phyloP scores from a whole-genome alignment of 2,113 vertebrate genomes.

The Myiagra hebetior region DNA sequence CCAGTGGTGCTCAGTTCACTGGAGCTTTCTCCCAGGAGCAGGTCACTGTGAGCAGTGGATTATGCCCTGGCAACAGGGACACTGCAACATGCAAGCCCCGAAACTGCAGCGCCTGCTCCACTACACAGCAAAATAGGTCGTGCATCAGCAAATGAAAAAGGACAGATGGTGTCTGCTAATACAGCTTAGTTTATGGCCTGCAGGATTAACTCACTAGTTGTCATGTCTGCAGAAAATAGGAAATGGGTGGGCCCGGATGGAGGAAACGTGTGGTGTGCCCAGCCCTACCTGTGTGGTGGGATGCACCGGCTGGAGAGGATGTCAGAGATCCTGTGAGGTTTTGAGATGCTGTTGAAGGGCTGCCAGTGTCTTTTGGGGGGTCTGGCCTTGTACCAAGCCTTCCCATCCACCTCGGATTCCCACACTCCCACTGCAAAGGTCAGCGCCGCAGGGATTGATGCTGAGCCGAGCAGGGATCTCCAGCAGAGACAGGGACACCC shows the following conservation, averaged over 20 bases:
- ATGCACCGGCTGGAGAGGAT: background rate
- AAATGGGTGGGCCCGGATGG: constrained; percentile 28
- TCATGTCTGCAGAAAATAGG: constrained; percentile 46
- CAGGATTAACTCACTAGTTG: constrained; percentile 50
- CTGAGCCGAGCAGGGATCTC: background rate
- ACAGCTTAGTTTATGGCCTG: constrained; percentile 52
- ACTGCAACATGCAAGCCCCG: background rate
- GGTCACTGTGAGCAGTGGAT: background rate
- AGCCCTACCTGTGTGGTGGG: background rate
- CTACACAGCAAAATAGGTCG: constrained; percentile 48
- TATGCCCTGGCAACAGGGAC: background rate
- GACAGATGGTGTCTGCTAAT: constrained; percentile 69
- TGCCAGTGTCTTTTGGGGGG: background rate
- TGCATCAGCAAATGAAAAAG: constrained; percentile 66
- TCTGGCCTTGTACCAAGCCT: background rate
- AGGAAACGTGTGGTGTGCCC: constrained; percentile 11
- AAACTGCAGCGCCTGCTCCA: constrained; percentile 14
- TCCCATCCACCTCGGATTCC: background rate
- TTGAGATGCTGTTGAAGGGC: background rate
- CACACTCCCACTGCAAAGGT: background rate
- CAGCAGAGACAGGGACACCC: background rate
- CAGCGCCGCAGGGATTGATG: background rate
- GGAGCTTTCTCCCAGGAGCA: background rate
- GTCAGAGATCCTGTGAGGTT: background rate
- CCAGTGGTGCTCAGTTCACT: background rate